These are phyloP conservation scores for Sesia apiformis DNA, from an alignment of 2,888 invertebrate genomes.

Conservation along the genomic window DNA sequence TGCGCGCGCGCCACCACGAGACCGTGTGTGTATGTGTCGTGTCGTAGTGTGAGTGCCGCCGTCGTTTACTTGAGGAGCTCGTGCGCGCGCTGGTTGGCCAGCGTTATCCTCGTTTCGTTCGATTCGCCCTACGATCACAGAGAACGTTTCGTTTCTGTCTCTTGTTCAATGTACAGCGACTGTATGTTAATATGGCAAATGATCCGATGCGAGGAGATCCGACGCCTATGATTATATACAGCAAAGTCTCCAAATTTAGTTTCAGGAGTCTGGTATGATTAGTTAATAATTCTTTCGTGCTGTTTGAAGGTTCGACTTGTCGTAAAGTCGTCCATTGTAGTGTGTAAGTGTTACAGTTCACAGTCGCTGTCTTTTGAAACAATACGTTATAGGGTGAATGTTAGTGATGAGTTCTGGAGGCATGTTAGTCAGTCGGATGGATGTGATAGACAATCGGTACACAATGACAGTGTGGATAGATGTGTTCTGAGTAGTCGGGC, in stretches of 20 bases:
- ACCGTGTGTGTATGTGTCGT: constrained; percentile 36
- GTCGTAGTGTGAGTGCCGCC: constrained; percentile 39
- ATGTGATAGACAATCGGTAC: constrained; percentile 30
- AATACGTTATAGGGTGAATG: constrained; percentile 41
- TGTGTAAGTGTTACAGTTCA: constrained; percentile 1
- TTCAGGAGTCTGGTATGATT: too few relatives aligned
- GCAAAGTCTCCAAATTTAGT: too few relatives aligned
- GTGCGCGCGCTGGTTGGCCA: constrained; percentile 97
- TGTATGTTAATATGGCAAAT: constrained; percentile 10
- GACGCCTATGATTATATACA: too few relatives aligned
- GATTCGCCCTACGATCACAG: constrained; percentile 80
- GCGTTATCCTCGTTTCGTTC: constrained; percentile 96
- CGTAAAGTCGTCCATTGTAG: neutral
- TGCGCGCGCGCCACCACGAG: constrained; percentile 38
- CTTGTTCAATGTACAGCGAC: constrained; percentile 43
- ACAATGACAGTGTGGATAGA: constrained; percentile 37
- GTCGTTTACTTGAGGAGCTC: constrained; percentile 91
- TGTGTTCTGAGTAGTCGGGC: constrained; percentile 31
- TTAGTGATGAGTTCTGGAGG: constrained; percentile 41
- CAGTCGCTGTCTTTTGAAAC: constrained; percentile 42
- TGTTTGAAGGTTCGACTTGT: too few relatives aligned
- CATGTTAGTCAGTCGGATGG: constrained; percentile 35
- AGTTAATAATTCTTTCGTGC: too few relatives aligned
- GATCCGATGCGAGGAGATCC: too few relatives aligned
- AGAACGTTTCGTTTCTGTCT: constrained; percentile 41